Percentiles rank a stretch among this genome's conserved stretches.
Conservation (phyloP, 2,113 vertebrate genomes). For the Pampusana beccarii region DNA sequence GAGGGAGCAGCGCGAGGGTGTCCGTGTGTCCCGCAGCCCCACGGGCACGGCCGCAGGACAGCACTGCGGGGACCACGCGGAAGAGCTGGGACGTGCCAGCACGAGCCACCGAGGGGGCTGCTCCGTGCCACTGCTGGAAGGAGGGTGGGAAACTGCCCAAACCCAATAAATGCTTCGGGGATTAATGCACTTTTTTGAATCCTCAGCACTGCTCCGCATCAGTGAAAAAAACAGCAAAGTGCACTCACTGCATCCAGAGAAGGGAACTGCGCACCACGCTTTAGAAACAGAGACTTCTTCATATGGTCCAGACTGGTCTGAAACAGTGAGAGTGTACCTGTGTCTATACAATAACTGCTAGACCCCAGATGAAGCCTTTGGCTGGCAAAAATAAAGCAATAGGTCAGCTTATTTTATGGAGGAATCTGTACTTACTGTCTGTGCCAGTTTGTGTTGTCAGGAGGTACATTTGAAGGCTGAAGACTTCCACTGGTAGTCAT, state of each 20-base stretch:
- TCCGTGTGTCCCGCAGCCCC: background rate
- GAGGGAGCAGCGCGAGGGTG: fast-evolving
- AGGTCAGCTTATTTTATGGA: background rate
- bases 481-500: background rate
- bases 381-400: background rate
- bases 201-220: background rate
- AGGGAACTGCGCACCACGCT: fast-evolving
- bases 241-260: background rate
- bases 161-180: background rate
- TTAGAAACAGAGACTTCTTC: background rate
- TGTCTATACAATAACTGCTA: background rate
- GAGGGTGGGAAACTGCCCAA: background rate
- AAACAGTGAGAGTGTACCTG: background rate
- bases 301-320: background rate
- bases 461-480: background rate
- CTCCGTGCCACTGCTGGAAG: background rate
- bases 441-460: background rate
- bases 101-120: fast-evolving
- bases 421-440: background rate
- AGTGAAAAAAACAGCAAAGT: background rate
- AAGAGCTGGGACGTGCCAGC: fast-evolving
- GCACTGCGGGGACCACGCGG: fast-evolving
- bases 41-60: background rate
- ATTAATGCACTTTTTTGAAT: background rate
- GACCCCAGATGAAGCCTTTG: background rate